A percentile compares a stretch with the other conserved stretches of the same genome.
phyloP scores from a whole-genome alignment of 1,140 invertebrate genomes.

The Leptinotarsa defecta region DNA sequence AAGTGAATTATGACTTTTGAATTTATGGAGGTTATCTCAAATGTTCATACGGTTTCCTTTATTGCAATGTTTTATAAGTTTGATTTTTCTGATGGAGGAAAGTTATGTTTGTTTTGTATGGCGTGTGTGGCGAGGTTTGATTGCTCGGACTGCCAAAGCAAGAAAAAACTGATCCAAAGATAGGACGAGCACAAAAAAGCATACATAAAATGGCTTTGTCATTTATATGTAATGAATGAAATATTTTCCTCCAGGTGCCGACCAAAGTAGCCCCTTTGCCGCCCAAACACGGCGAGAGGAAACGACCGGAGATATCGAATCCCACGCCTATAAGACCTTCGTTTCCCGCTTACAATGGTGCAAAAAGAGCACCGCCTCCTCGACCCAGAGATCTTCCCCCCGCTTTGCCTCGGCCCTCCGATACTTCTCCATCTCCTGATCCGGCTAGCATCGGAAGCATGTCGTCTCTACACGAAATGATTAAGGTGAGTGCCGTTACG shows the following conservation, averaged over 20 bases:
- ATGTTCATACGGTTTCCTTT: too few relatives aligned
- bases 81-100: too few relatives aligned
- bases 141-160: too few relatives aligned
- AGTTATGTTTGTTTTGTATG: too few relatives aligned
- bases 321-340: conserved; percentile 57
- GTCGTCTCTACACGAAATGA: conserved; percentile 74
- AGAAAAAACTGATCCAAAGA: too few relatives aligned
- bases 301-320: conserved; percentile 61
- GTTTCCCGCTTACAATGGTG: conserved; percentile 57
- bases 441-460: conserved; percentile 73
- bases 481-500: conserved; percentile 56
- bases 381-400: conserved; percentile 66
- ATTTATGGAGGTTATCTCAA: too few relatives aligned
- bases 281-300: conserved; percentile 50
- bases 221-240: too few relatives aligned
- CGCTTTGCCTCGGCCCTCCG: conserved; percentile 63
- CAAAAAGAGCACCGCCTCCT: conserved; percentile 63
- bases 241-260: neutral
- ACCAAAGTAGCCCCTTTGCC: conserved; percentile 52
- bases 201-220: too few relatives aligned
- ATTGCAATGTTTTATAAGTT: too few relatives aligned
- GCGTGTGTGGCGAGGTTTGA: too few relatives aligned
- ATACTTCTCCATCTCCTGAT: conserved; percentile 58
- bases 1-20: too few relatives aligned
- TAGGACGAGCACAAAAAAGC: too few relatives aligned